Evolutionary conservation across 2,888 invertebrate genomes (phyloP).

Genomic region (Dione juno): DNA sequence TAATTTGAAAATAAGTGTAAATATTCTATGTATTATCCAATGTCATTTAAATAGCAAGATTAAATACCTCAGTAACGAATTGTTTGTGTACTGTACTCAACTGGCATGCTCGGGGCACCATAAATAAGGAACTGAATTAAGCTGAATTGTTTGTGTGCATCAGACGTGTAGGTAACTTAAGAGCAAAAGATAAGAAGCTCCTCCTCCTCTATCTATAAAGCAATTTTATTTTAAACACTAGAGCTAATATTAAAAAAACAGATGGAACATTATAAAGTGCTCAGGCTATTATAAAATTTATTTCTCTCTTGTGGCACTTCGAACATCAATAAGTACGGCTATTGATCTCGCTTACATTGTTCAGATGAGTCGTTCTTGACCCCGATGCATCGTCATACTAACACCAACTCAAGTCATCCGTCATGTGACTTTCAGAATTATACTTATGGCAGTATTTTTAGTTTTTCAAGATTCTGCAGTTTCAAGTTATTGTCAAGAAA

Average conservation of each 20-base stretch:
- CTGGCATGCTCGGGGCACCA: too few relatives aligned
- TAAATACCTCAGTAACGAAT: background rate
- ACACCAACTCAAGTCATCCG: slow-evolving; percentile 27
- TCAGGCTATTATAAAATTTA: slow-evolving; percentile 7
- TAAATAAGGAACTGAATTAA: background rate
- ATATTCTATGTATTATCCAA: too few relatives aligned
- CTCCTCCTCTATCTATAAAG: background rate
- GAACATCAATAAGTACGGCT: slow-evolving; percentile 38
- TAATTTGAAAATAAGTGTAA: too few relatives aligned
- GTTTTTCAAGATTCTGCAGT: background rate
- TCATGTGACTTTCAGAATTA: slow-evolving; percentile 20
- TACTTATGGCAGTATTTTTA: slow-evolving; percentile 18
- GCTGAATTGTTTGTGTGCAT: background rate
- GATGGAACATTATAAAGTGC: background rate
- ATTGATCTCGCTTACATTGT: slow-evolving; percentile 41
- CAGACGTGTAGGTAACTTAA: background rate
- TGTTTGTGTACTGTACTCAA: background rate
- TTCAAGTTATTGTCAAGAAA: background rate
- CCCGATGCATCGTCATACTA: slow-evolving; percentile 36
- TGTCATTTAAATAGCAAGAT: too few relatives aligned
- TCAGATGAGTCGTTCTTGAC: slow-evolving; percentile 41
- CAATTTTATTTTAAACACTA: background rate
- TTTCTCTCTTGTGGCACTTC: slow-evolving; percentile 12
- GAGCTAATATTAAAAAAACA: background rate
- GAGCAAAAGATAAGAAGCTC: background rate